Percentiles rank a stretch among this genome's conserved stretches.
Evolutionary conservation across 2,113 vertebrate genomes (phyloP).

Genomic region (Xenopus laevis): DNA sequence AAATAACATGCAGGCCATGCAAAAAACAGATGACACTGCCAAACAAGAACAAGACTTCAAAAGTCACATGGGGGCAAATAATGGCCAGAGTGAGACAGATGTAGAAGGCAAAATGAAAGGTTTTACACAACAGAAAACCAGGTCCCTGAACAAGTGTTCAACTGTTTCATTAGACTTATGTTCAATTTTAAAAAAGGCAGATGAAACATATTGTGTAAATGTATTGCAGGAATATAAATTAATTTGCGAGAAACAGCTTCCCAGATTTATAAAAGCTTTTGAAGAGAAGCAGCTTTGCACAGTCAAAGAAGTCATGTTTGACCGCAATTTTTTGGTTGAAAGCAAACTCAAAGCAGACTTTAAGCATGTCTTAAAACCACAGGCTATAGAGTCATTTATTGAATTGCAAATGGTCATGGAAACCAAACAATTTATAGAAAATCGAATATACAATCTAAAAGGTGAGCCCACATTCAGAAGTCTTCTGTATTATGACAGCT

Average conservation of each 20-base stretch:
- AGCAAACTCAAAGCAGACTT: conserved; percentile 53
- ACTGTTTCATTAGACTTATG: conserved; percentile 48
- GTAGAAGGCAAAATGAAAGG: neutral
- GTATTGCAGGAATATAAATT: conserved; percentile 53
- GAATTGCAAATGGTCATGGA: conserved; percentile 75
- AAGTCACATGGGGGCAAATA: neutral
- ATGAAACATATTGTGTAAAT: conserved; percentile 53
- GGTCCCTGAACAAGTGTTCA: neutral
- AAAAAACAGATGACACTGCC: too few relatives aligned
- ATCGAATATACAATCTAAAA: conserved; percentile 60
- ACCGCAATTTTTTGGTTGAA: conserved; percentile 59
- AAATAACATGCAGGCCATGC: too few relatives aligned
- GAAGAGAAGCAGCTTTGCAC: conserved; percentile 62
- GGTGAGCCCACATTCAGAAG: conserved; percentile 65
- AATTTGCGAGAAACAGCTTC: conserved; percentile 58
- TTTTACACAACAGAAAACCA: neutral
- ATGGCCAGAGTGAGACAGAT: neutral
- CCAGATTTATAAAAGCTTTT: conserved; percentile 63
- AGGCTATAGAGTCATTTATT: conserved; percentile 63
- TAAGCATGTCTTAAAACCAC: conserved; percentile 55
- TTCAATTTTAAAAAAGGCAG: conserved; percentile 61
- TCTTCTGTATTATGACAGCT: conserved; percentile 72
- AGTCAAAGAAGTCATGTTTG: conserved; percentile 58
- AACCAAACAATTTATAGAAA: conserved; percentile 68
- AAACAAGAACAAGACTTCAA: too few relatives aligned